Conservation (phyloP, 2,113 vertebrate genomes). For the Myrmophylax atrothorax region DNA sequence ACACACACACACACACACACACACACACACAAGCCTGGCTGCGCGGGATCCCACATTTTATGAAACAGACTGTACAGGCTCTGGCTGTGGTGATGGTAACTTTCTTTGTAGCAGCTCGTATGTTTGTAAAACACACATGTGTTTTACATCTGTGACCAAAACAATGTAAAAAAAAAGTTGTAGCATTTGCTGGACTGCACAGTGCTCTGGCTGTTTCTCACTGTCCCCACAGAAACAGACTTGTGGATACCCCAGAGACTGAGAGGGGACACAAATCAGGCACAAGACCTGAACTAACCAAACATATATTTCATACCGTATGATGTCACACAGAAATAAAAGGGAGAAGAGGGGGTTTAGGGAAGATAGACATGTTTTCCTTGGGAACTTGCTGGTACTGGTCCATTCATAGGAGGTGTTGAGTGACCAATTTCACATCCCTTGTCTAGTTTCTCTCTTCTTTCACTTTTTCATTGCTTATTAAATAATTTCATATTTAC, state of each 20-base stretch:
- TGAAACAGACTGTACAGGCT: not conserved
- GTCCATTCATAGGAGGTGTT: not conserved
- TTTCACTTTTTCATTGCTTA: not conserved
- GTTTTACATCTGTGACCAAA: not conserved
- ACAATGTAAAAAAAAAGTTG: not conserved
- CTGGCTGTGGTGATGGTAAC: not conserved
- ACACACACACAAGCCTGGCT: not conserved
- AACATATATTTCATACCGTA: not conserved
- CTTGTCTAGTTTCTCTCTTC: not conserved
- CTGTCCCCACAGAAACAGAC: accelerated
- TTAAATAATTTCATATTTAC: not conserved
- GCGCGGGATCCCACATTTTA: accelerated
- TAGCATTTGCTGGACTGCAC: not conserved
- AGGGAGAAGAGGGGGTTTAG: not conserved
- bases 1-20: not conserved
- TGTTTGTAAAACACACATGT: not conserved
- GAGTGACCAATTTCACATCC: accelerated
- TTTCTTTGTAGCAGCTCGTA: not conserved
- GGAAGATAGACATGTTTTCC: not conserved
- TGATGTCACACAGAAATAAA: not conserved
- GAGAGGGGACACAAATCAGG: not conserved
- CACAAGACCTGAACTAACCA: not conserved
- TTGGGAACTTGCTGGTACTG: accelerated
- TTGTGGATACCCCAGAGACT: accelerated
- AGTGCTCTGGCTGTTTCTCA: not conserved